Base-by-base conservation (phyloP, 2,888 invertebrate genomes). In the Cristatella mucedo region DNA sequence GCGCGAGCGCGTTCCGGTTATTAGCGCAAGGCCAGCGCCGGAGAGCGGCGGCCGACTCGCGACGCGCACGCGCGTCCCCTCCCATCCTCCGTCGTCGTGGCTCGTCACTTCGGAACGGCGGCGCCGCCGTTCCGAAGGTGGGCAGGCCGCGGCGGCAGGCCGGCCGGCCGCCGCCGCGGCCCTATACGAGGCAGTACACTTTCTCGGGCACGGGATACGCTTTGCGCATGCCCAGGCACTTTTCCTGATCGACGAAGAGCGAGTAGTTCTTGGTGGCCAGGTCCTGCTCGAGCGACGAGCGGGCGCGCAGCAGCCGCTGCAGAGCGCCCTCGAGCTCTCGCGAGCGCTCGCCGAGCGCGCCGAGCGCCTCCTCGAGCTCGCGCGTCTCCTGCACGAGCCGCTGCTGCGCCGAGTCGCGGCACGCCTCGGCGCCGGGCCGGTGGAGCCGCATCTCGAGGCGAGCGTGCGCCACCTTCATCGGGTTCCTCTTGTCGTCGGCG, bases 311-410 rank as follows among this genome's bases (percentile, higher is more conserved):
- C 6, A 36, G 18, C n/a, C 15, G 13, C 24, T 36, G 36, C 18
- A 36, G 24, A 9, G 22, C 24, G 15, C 26, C 19, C 24, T 36
- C 36, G 4, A 7, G 13, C 15, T 6, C 6, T 36, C 21, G 4
- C 5, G 26, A 13, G 24, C 26, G 36, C n/a, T n/a, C 7, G 18
- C 4, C 26, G 5, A 36, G 9, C 5, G 6, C 5, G 13, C 26
- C 36, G 4, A 22, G 13, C 4, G 6, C n/a, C 22, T 36, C 36
- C 22, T 36, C 36, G 4, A 36, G n/a, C 21, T 36, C 36, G 26
- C 16, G 4, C 6, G 26, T 16, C 13, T 36, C 15, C 21, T 36
- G 36, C 4, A 21, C 22, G 15, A 36, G 5, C 19, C 24, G 22
- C 6, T 7, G 4, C 24, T 22, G 24, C 13, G 6, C 36, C 5